Conservation (phyloP, 2,113 vertebrate species). For the Acanthisitta chloris region DNA sequence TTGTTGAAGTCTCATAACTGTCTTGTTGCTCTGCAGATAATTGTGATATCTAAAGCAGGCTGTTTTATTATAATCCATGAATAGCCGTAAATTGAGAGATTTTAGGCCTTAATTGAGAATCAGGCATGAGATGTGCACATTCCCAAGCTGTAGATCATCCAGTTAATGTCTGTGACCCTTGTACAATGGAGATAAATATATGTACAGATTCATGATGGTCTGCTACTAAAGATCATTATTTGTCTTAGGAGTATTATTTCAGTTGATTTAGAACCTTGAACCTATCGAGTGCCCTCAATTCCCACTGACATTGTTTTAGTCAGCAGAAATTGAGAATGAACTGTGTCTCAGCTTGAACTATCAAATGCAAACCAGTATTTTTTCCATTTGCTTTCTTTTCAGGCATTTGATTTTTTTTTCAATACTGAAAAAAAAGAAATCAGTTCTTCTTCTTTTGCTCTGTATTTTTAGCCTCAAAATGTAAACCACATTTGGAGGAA, state of each 20-base stretch:
- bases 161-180: slow-evolving; percentile 6
- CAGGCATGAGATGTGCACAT: neutral
- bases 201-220: neutral
- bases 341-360: neutral
- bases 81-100: slow-evolving; percentile 13
- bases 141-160: neutral
- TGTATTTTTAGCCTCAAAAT: neutral
- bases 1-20: slow-evolving; percentile 66
- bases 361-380: neutral
- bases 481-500: neutral
- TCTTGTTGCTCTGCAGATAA: slow-evolving; percentile 63
- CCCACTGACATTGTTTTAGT: neutral
- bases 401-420: neutral
- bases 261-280: slow-evolving; percentile 12
- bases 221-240: slow-evolving; percentile 41
- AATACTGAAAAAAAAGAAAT: neutral
- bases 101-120: slow-evolving; percentile 38
- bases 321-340: neutral
- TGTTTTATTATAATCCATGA: slow-evolving; percentile 42
- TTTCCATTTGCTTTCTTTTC: neutral
- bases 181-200: neutral
- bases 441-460: neutral
- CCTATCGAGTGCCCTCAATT: slow-evolving; percentile 1
- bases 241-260: slow-evolving; percentile 33
- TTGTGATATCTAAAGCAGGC: slow-evolving; percentile 39